These are phyloP conservation scores for Dioctria rufipes DNA, from an alignment of 2,888 invertebrate species.

Conservation along the genomic window DNA sequence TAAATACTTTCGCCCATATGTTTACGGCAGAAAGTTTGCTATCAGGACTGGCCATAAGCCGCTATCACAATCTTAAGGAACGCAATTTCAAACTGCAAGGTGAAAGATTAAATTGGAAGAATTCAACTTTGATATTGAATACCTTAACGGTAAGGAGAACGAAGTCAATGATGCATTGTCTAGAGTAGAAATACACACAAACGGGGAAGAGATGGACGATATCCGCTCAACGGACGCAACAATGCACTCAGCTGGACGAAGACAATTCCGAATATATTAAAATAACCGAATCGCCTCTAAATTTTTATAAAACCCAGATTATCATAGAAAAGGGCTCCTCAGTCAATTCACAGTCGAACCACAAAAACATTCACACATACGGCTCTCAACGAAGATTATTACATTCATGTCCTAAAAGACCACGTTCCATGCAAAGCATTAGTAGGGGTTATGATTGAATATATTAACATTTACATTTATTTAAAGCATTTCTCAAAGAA, in stretches of 20 bases:
- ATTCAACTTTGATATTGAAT: slow-evolving; percentile 48
- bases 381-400: slow-evolving; percentile 22
- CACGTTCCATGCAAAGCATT: slow-evolving; percentile 36
- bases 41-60: slow-evolving; percentile 52
- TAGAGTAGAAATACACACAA: slow-evolving; percentile 23
- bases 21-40: slow-evolving; percentile 50
- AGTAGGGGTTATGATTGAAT: slow-evolving; percentile 35
- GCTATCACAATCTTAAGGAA: slow-evolving; percentile 49
- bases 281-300: slow-evolving; percentile 1
- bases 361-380: slow-evolving; percentile 26
- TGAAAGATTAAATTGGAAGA: slow-evolving; percentile 54
- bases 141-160: slow-evolving; percentile 56
- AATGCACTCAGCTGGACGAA: slow-evolving; percentile 38
- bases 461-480: slow-evolving; percentile 2
- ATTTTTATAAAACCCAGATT: slow-evolving; percentile 38
- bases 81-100: slow-evolving; percentile 52
- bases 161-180: slow-evolving; percentile 35
- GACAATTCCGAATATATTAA: slow-evolving; percentile 53
- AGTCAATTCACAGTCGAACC: background rate
- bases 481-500: background rate
- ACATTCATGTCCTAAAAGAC: slow-evolving; percentile 36
- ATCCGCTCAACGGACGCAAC: slow-evolving; percentile 46
- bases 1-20: slow-evolving; percentile 51
- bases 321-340: slow-evolving; percentile 22
- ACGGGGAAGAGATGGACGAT: background rate